Base-by-base conservation (phyloP, 2,888 invertebrate species). In the Ecdyonurus torrentis region DNA sequence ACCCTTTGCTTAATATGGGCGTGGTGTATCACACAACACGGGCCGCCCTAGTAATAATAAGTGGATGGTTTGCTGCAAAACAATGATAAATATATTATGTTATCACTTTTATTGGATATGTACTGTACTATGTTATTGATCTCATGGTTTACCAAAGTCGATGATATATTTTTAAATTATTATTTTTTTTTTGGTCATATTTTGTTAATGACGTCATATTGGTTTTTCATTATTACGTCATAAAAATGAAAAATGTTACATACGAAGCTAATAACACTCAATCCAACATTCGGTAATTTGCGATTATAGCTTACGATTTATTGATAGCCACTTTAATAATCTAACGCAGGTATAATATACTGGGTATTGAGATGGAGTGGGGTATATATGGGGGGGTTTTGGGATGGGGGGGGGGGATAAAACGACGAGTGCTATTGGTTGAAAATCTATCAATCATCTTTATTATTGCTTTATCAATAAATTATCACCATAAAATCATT, bases 401-500 rank as follows among this genome's bases (percentile, higher is more conserved):
- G 37, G 15, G 37, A 37, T 5, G 15, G 37, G 15, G 37, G 15
- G 37, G 15, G 37, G 15, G 37, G 15, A 15, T 10, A 15, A 37
- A 37, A 37, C 37, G 37, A 37, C 37, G 37, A 37, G 37, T 37
- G 37, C 37, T 37, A 37, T 37, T 37, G 37, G 37, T 37, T 37
- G 37, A 37, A 55, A 55, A 20, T 55, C 55, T 55, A 55, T 55
- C 55, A 55, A 55, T 55, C 55, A 55, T 55, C 22, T 55, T 55
- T 55, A 22, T 55, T 55, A 55, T 55, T 55, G 55, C 55, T 55
- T 55, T 55, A 55, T 55, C 55, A 55, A 55, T 55, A 55, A 55
- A 55, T 55, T 55, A 55, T n/a, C n/a, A 22, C 55, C 55, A 55
- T 55, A 55, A 55, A 55, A 55, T 55, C 55, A 55, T 55, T 55